Evolutionary conservation across 2,888 invertebrate genomes (phyloP).

Genomic region (Leptinotarsa tumamoca): DNA sequence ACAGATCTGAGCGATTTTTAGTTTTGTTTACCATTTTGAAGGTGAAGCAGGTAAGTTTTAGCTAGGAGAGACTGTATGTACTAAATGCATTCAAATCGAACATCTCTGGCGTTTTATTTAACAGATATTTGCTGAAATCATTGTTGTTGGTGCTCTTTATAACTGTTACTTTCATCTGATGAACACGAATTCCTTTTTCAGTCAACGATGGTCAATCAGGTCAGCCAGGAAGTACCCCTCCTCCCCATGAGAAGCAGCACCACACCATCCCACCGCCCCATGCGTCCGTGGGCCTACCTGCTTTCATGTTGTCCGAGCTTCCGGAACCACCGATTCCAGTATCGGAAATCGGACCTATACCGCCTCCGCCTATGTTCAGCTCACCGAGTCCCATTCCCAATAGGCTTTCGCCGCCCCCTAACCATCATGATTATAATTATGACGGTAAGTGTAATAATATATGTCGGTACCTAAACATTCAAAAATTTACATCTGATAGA

Average conservation of each 20-base stretch:
- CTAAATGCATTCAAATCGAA: no score
- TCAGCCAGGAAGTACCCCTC: slow-evolving; percentile 65
- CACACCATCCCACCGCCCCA: slow-evolving; percentile 57
- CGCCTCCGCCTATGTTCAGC: slow-evolving; percentile 94
- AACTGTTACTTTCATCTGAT: no score
- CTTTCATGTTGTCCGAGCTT: slow-evolving; percentile 83
- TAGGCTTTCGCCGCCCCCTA: slow-evolving; percentile 54
- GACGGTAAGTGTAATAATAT: slow-evolving; percentile 69
- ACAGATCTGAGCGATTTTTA: no score
- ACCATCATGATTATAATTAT: slow-evolving; percentile 72
- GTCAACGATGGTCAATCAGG: slow-evolving; percentile 72
- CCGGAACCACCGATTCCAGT: slow-evolving; percentile 93
- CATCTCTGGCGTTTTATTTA: no score
- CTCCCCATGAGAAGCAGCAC: slow-evolving; percentile 62
- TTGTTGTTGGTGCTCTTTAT: no score
- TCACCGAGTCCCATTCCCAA: slow-evolving; percentile 82
- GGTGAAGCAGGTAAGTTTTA: no score
- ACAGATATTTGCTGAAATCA: no score
- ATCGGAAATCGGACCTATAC: slow-evolving; percentile 88
- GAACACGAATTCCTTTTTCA: neutral
- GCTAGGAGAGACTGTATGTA: no score
- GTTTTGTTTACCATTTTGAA: no score
- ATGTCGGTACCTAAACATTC: neutral
- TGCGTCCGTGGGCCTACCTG: slow-evolving; percentile 40
- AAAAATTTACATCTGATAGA: no score